Conservation (phyloP, 2,888 invertebrate genomes). For the Minunthozetes semirufus region DNA sequence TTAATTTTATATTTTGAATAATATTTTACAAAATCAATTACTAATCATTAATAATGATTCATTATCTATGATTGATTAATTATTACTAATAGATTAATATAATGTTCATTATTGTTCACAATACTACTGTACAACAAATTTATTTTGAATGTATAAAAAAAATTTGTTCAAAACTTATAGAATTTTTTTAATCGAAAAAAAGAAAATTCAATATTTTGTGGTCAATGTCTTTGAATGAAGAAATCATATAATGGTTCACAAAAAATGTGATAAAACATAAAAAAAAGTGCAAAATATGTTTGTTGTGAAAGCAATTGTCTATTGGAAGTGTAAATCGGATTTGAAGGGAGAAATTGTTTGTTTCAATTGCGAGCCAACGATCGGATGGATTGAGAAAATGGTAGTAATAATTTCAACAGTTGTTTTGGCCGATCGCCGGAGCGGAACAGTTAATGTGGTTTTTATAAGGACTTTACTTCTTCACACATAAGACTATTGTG, state of each 20-base stretch:
- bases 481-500: not conserved
- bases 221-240: not conserved
- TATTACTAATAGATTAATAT: too few species aligned
- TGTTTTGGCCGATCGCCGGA: not conserved
- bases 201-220: not conserved
- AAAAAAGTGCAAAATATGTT: not conserved
- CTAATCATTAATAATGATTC: too few species aligned
- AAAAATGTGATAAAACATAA: not conserved
- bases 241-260: not conserved
- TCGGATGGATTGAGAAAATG: not conserved
- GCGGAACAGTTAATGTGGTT: slow-evolving; percentile 21
- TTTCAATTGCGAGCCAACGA: slow-evolving; percentile 19
- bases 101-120: too few species aligned
- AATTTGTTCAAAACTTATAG: too few species aligned
- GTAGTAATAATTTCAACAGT: slow-evolving; percentile 8
- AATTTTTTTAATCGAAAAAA: too few species aligned
- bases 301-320: not conserved
- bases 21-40: too few species aligned
- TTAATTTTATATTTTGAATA: too few species aligned
- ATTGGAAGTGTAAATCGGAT: not conserved
- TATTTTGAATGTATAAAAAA: too few species aligned
- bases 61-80: too few species aligned
- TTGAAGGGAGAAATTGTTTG: slow-evolving; percentile 8
- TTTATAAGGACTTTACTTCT: slow-evolving; percentile 7
- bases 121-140: too few species aligned